phyloP scores from a whole-genome alignment of 2,888 invertebrate genomes.

The Sminthurides aquaticus region DNA sequence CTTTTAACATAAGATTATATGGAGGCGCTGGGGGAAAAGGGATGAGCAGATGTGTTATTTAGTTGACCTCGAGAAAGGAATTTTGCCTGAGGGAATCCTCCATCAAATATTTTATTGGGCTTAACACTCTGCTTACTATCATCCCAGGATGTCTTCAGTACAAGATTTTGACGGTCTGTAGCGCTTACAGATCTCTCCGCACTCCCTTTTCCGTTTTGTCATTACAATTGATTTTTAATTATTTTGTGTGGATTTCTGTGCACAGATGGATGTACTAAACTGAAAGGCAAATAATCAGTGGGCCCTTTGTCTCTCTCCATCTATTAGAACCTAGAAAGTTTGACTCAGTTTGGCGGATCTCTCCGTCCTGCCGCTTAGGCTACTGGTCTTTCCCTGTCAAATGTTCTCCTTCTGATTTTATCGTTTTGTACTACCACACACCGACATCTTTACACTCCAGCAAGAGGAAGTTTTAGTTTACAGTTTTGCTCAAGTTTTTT shows the following conservation, averaged over 20 bases:
- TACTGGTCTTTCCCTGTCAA: too few relatives aligned
- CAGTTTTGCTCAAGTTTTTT: too few relatives aligned
- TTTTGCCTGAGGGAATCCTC: constrained; percentile 14
- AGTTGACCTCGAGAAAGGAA: constrained; percentile 24
- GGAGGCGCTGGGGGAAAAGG: constrained; percentile 1
- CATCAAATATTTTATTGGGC: constrained; percentile 9
- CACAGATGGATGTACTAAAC: neutral
- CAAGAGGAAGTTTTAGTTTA: too few relatives aligned
- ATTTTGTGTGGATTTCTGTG: neutral
- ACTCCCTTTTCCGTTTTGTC: neutral
- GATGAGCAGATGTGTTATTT: constrained; percentile 19
- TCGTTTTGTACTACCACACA: too few relatives aligned
- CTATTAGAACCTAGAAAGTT: too few relatives aligned
- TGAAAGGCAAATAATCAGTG: neutral
- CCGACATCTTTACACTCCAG: too few relatives aligned
- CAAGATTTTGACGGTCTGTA: neutral
- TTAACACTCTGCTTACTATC: neutral
- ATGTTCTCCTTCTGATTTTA: too few relatives aligned
- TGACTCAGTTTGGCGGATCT: too few relatives aligned
- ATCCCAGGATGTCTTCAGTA: neutral
- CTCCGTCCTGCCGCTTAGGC: too few relatives aligned
- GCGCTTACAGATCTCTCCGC: neutral
- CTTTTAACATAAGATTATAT: too few relatives aligned
- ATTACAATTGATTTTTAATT: neutral
- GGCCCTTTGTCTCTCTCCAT: neutral